Evolutionary conservation across 2,888 invertebrate species (phyloP).

Genomic region (Ormyrus nitidulus): DNA sequence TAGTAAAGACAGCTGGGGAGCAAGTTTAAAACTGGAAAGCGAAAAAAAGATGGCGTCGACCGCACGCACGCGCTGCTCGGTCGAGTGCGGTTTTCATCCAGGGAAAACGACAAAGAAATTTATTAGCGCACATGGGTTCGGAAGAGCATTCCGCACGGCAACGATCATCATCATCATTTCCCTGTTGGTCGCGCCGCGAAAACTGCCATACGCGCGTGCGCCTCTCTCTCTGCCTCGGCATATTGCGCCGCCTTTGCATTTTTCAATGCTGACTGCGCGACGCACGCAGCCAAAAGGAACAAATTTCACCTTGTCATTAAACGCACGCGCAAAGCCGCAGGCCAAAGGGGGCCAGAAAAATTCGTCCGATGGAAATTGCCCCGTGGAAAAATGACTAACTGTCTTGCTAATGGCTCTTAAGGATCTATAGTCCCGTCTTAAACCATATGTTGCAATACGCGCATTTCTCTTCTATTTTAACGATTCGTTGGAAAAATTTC

Average conservation of each 20-base stretch:
- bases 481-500: no score
- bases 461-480: no score
- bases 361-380: no score
- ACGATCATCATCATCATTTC: neutral
- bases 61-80: neutral
- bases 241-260: conserved; percentile 66
- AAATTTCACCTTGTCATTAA: conserved; percentile 70
- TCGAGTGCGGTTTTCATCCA: conserved; percentile 43
- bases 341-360: no score
- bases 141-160: neutral
- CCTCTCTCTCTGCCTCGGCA: conserved; percentile 30
- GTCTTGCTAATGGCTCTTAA: no score
- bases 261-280: conserved; percentile 71
- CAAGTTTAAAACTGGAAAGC: neutral
- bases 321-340: conserved; percentile 63
- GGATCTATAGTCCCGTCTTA: no score
- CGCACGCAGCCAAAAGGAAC: conserved; percentile 57
- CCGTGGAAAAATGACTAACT: no score
- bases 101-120: conserved; percentile 45
- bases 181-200: conserved; percentile 33
- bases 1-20: neutral
- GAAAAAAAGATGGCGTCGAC: neutral
- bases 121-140: conserved; percentile 19
- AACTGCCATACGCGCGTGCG: conserved; percentile 39
- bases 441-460: no score